A percentile compares a stretch with the other conserved stretches of the same genome.
phyloP scores from a whole-genome alignment of 2,888 invertebrate genomes.

The Cantharis nigra region DNA sequence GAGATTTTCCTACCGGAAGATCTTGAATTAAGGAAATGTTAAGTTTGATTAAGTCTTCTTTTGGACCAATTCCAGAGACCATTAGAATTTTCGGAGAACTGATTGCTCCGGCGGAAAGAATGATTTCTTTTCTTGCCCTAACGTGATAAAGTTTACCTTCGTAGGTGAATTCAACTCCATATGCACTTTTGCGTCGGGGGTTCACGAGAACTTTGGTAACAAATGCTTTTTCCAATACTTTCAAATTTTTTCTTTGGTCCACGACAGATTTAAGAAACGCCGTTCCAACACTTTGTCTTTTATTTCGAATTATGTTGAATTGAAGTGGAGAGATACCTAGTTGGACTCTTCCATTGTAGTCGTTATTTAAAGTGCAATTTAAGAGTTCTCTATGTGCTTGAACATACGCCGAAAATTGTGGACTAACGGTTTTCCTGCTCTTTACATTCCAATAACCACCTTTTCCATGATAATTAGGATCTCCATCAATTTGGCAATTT shows the following conservation, averaged over 20 bases:
- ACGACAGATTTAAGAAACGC: constrained; percentile 63
- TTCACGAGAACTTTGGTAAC: constrained; percentile 60
- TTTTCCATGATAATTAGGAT: constrained; percentile 62
- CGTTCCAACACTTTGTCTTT: not conserved
- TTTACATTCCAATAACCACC: constrained; percentile 61
- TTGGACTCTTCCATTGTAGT: not conserved
- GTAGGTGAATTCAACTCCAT: constrained; percentile 55
- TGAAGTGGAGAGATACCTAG: not conserved
- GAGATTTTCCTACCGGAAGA: not conserved
- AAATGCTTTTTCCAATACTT: constrained; percentile 60
- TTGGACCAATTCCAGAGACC: not conserved
- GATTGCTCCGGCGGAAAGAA: not conserved
- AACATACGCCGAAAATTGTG: constrained; percentile 51
- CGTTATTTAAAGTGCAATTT: constrained; percentile 35
- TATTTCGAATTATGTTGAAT: not conserved
- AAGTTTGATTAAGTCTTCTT: not conserved
- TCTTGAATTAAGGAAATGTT: not conserved
- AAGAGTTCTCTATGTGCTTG: constrained; percentile 54
- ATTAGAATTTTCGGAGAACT: not conserved
- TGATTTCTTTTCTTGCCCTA: not conserved
- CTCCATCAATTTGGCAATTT: constrained; percentile 45
- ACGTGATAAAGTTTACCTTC: constrained; percentile 12
- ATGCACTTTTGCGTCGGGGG: constrained; percentile 56
- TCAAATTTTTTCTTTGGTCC: constrained; percentile 60
- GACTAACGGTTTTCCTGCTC: constrained; percentile 63